Conservation (phyloP, 2,113 vertebrate species). For the Thymallus thymallus region DNA sequence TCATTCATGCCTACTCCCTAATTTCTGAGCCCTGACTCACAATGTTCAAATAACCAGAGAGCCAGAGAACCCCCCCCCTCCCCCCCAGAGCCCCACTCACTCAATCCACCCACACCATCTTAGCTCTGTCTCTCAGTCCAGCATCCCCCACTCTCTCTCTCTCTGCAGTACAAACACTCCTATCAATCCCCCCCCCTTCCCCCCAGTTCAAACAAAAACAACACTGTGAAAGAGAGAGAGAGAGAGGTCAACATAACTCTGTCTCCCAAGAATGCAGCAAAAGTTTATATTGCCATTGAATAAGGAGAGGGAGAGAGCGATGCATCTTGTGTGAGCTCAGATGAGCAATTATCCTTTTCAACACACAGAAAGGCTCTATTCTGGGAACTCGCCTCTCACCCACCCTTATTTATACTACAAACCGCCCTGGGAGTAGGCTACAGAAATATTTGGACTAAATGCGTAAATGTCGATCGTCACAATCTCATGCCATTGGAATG, state of each 20-base stretch:
- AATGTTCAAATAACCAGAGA: slow-evolving; percentile 49
- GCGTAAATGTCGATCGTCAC: slow-evolving; percentile 56
- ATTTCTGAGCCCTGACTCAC: slow-evolving; percentile 74
- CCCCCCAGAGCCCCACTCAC: too few species aligned
- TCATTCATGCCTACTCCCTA: slow-evolving; percentile 74
- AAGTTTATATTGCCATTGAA: slow-evolving; percentile 65
- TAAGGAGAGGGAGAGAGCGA: slow-evolving; percentile 35
- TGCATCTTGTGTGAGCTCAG: slow-evolving; percentile 64
- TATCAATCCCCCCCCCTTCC: neutral
- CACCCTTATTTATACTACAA: slow-evolving; percentile 51
- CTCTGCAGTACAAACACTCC: slow-evolving; percentile 10
- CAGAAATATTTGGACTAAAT: slow-evolving; percentile 57
- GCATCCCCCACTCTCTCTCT: neutral
- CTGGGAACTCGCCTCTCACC: slow-evolving; percentile 60
- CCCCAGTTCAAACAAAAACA: neutral
- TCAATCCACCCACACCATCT: slow-evolving; percentile 36
- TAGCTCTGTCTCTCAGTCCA: slow-evolving; percentile 12
- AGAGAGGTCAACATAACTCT: slow-evolving; percentile 65
- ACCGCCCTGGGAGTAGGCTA: slow-evolving; percentile 45
- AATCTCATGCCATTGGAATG: slow-evolving; percentile 61
- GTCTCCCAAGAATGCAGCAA: slow-evolving; percentile 59
- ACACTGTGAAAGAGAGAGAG: slow-evolving; percentile 32
- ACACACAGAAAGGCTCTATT: slow-evolving; percentile 42
- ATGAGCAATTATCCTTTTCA: slow-evolving; percentile 72
- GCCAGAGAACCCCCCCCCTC: slow-evolving; percentile 12